Percentiles rank a stretch among this genome's conserved stretches.
Conservation (phyloP, 1,140 invertebrate species). For the Thaumetopoea pityocampa region DNA sequence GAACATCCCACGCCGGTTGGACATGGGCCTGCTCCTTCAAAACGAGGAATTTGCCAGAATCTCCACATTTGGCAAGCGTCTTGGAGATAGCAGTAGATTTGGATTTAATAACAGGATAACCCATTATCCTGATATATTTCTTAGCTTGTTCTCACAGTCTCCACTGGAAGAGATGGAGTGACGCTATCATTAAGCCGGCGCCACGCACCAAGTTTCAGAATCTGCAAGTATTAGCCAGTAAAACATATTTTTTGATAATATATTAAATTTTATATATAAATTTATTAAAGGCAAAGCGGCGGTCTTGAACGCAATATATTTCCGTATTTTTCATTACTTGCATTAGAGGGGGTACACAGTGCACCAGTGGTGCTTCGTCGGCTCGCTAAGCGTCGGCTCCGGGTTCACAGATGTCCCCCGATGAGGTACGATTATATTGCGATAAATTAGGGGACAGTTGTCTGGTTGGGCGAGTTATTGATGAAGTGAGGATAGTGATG, state of each 20-base stretch:
- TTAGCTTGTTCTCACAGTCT: too few species aligned
- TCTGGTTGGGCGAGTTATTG: slow-evolving; percentile 14
- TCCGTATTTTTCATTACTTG: slow-evolving; percentile 16
- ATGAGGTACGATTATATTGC: slow-evolving; percentile 63
- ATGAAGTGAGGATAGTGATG: slow-evolving; percentile 10
- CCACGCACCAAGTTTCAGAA: too few species aligned
- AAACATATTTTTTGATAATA: neutral
- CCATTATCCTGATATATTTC: too few species aligned
- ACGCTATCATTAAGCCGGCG: too few species aligned
- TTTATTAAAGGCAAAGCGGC: slow-evolving; percentile 4
- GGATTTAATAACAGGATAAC: too few species aligned
- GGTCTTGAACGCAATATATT: neutral
- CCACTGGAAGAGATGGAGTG: too few species aligned
- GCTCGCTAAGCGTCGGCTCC: slow-evolving; percentile 52
- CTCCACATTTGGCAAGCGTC: too few species aligned
- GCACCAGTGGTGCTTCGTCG: slow-evolving; percentile 45
- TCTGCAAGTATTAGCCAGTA: too few species aligned
- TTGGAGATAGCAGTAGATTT: too few species aligned
- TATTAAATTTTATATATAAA: neutral
- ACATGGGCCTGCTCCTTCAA: too few species aligned
- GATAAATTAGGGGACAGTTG: slow-evolving; percentile 41
- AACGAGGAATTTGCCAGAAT: too few species aligned
- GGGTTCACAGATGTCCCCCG: slow-evolving; percentile 45
- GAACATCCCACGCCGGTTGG: too few species aligned
- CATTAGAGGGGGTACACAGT: slow-evolving; percentile 41